Evolutionary conservation across 2,113 vertebrate species (phyloP).

Genomic region (Coturnix japonica): DNA sequence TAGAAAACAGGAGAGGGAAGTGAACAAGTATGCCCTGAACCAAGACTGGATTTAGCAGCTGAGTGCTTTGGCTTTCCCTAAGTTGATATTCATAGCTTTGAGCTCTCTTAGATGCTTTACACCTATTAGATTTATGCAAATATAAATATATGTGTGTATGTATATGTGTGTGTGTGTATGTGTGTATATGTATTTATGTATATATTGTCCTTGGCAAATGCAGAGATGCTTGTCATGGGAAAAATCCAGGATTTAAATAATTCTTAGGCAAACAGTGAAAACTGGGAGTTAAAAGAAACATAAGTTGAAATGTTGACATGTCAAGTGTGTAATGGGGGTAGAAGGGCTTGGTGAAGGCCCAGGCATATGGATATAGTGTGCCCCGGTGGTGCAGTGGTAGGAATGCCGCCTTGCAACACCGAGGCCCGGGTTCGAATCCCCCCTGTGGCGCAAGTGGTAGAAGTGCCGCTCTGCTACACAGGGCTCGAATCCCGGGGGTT

Average conservation of each 20-base stretch:
- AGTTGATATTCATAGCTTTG: not conserved
- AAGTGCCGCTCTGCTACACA: no score
- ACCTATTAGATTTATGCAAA: not conserved
- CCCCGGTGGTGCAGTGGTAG: no score
- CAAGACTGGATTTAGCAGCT: not conserved
- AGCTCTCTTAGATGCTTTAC: not conserved
- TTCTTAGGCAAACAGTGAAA: not conserved
- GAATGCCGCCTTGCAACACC: no score
- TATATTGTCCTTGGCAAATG: not conserved
- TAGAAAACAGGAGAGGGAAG: not conserved
- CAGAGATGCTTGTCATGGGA: not conserved
- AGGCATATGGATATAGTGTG: accelerated
- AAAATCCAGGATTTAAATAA: not conserved
- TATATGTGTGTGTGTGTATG: no score
- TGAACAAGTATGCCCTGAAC: not conserved
- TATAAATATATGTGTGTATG: not conserved
- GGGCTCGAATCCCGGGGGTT: no score
- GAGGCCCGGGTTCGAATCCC: no score
- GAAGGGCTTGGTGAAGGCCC: not conserved
- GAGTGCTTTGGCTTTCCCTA: not conserved
- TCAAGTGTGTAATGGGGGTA: not conserved
- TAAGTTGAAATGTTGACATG: not conserved
- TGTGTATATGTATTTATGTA: no score
- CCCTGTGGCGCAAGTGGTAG: no score
- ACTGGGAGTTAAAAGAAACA: not conserved